Percentiles rank a stretch among this genome's conserved stretches.
Conservation (phyloP, 1,140 invertebrate genomes). For the Bombus pascuorum region DNA sequence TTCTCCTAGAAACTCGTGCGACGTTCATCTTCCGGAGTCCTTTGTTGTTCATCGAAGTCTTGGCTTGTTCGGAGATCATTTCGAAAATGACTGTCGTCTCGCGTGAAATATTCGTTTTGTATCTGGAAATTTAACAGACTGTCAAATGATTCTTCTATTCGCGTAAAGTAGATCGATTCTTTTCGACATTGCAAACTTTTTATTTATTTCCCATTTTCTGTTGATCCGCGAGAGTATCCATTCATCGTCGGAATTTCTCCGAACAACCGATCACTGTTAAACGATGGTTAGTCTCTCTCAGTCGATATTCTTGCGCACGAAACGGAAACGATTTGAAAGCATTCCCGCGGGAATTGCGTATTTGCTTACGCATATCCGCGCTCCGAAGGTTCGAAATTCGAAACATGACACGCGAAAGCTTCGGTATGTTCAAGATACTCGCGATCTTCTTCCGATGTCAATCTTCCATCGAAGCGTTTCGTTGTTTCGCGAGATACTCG, state of each 20-base stretch:
- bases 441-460: constrained; percentile 2
- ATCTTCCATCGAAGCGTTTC: neutral
- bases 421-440: constrained; percentile 1
- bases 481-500: constrained; percentile 7
- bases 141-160: too few relatives aligned
- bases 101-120: neutral
- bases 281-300: constrained; percentile 1
- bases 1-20: constrained; percentile 9
- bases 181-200: neutral
- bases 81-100: neutral
- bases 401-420: constrained; percentile 13
- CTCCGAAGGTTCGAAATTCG: constrained; percentile 17
- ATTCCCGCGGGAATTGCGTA: constrained; percentile 27
- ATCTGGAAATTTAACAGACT: neutral
- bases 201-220: neutral
- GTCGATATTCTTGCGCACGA: constrained; percentile 17
- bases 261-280: neutral
- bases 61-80: neutral
- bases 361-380: neutral
- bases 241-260: constrained; percentile 8
- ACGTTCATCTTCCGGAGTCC: constrained; percentile 5
- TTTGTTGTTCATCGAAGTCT: neutral
- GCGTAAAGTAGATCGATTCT: neutral
- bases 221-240: too few relatives aligned
- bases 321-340: constrained; percentile 41